Evolutionary conservation across 1,140 invertebrate genomes (phyloP).

Genomic region (Lepidurus arcticus): DNA sequence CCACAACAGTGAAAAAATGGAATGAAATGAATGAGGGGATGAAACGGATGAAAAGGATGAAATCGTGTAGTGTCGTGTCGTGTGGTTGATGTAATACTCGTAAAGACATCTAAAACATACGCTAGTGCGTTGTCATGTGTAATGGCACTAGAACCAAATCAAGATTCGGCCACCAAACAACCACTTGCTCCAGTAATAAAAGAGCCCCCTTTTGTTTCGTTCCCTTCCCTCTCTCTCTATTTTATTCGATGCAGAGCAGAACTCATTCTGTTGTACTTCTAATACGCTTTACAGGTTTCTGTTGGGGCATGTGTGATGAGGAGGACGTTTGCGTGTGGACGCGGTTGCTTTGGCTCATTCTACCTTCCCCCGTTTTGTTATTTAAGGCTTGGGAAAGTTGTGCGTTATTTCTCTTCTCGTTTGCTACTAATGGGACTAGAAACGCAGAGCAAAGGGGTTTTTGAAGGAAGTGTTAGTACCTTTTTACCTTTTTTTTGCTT

Average conservation of each 20-base stretch:
- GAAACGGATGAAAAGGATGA: neutral
- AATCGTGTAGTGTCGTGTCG: neutral
- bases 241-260: neutral
- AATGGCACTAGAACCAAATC: neutral
- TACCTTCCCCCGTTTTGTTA: neutral
- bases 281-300: too few relatives aligned
- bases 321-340: neutral
- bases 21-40: neutral
- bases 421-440: neutral
- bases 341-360: constrained; percentile 18
- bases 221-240: constrained; percentile 1
- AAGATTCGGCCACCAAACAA: constrained; percentile 2
- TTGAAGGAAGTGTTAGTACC: neutral
- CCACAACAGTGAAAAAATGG: neutral
- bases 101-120: neutral
- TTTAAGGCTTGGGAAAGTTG: constrained; percentile 21
- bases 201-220: too few relatives aligned
- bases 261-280: too few relatives aligned
- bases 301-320: neutral
- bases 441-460: neutral
- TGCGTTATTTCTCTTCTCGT: constrained; percentile 21
- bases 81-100: constrained; percentile 6
- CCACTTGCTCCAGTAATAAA: neutral
- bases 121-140: neutral
- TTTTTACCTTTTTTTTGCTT: neutral